Base-by-base conservation (phyloP, 2,888 invertebrate genomes). In the Zygothrica quintamaculata region DNA sequence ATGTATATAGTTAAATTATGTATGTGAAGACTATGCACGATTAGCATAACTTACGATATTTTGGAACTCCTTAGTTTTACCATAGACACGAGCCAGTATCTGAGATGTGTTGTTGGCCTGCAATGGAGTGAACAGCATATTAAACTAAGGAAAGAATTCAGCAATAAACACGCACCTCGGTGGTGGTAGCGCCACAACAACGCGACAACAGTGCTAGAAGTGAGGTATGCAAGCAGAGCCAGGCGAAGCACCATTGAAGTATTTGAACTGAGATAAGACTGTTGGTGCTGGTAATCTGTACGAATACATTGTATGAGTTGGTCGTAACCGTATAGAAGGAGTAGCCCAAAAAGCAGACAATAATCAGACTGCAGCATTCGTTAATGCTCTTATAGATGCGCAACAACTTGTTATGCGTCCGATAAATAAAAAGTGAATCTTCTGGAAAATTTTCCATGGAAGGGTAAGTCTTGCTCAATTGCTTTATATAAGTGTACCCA, bases 61-160 rank as follows among this genome's bases (percentile, higher is more conserved):
- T 72, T 90, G 88, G 60, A 87, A 82, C 9, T 90, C 88, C 68
- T 88, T 90, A 62, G 78, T 79, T 46, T 88, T 88, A 40, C 82
- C 87, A 66, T 90, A 90, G 13, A 90, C 87, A 1, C 90, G 82
- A 0, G 91, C 86, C 50, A 90, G 61, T 52, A 90, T 88, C 58
- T 90, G 88, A 1, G 90, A 84, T 7, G 89, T 90, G 44, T 57
- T 73, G 53, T 91, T 91, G 1, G 90, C 91, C 91, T 90, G 57
- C 3, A 81, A 66, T 12, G 46, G 6, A 62, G 31, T n/a, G 44
- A 33, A 15, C 3, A 57, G 3, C 4, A 11, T 3, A 37, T 52
- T 39, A n/a, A 52, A 7, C 4, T 3, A 16, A 8, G 3, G 5
- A 46, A 6, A 12, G 6, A 22, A 1, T 34, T 11, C 7, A 22